Evolutionary conservation across 2,797 vertebrate genomes (phyloP).

Genomic region (Perodicticus potto): DNA sequence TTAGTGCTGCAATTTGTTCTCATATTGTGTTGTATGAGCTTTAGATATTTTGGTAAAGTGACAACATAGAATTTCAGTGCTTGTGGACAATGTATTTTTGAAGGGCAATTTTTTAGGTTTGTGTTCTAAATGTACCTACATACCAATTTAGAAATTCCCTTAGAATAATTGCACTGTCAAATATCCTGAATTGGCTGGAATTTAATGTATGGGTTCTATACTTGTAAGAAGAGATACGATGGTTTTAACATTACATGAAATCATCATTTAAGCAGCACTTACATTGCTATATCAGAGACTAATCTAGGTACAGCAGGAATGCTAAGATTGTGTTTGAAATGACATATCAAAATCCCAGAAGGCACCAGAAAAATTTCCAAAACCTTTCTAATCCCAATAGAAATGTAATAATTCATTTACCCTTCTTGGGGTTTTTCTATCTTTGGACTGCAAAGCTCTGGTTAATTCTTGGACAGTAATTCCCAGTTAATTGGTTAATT

Average conservation of each 20-base stretch:
- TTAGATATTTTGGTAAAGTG: conserved; percentile 47
- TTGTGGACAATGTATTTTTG: conserved; percentile 42
- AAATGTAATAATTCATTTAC: conserved; percentile 66
- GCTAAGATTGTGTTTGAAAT: neutral
- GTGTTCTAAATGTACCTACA: conserved; percentile 26
- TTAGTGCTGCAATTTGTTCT: neutral
- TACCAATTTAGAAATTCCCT: conserved; percentile 53
- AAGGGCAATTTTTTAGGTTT: conserved; percentile 33
- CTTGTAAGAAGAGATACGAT: neutral
- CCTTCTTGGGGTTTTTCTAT: conserved; percentile 13
- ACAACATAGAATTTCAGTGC: conserved; percentile 41
- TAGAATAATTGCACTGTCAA: conserved; percentile 44
- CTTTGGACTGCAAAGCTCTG: conserved; percentile 46
- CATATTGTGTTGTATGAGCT: neutral
- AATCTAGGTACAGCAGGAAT: neutral
- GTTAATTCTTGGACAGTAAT: conserved; percentile 59
- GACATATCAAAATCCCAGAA: conserved; percentile 32
- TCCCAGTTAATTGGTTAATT: conserved; percentile 68
- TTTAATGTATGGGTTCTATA: conserved; percentile 27
- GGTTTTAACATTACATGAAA: conserved; percentile 54
- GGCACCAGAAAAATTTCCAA: conserved; percentile 52
- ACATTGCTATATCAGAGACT: neutral
- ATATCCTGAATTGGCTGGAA: neutral
- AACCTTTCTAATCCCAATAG: conserved; percentile 57
- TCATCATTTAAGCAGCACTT: neutral